These are phyloP conservation scores for Papilio polytes DNA, from an alignment of 1,140 invertebrate genomes.

Conservation along the genomic window DNA sequence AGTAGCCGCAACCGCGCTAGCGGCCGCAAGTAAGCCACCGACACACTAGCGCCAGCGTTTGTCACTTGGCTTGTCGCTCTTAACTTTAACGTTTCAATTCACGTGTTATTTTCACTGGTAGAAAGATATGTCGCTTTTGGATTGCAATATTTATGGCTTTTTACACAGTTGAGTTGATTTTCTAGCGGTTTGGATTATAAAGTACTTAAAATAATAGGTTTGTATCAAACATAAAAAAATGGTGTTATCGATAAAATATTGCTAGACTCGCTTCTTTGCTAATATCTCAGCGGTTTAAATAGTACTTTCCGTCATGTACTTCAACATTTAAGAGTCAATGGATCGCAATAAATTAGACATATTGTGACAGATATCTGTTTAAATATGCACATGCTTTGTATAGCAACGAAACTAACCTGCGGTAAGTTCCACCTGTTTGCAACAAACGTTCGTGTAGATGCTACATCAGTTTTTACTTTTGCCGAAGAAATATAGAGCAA, in stretches of 20 bases:
- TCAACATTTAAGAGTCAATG: background rate
- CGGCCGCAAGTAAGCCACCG: slow-evolving; percentile 61
- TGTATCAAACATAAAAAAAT: too few species aligned
- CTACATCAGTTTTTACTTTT: background rate
- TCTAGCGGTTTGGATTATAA: background rate
- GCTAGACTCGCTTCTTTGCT: background rate
- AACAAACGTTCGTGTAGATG: background rate
- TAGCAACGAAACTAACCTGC: background rate
- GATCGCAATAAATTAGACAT: background rate
- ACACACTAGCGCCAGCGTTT: slow-evolving; percentile 35
- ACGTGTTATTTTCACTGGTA: slow-evolving; percentile 48
- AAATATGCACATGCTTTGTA: background rate
- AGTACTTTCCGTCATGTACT: too few species aligned
- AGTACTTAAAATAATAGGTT: too few species aligned
- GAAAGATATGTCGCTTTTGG: slow-evolving; percentile 42
- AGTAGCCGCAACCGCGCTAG: slow-evolving; percentile 52
- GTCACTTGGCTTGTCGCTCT: slow-evolving; percentile 38
- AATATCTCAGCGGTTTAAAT: background rate
- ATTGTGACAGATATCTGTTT: background rate
- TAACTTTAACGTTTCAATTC: background rate
- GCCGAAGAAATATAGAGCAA: background rate
- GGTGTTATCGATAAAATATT: background rate
- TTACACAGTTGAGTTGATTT: background rate
- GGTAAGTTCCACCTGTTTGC: background rate
- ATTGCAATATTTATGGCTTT: background rate